Percentiles rank a stretch among this genome's conserved stretches.
These are phyloP conservation scores for Bucorvus abyssinicus DNA, from an alignment of 2,797 vertebrate species.

Conservation along the genomic window DNA sequence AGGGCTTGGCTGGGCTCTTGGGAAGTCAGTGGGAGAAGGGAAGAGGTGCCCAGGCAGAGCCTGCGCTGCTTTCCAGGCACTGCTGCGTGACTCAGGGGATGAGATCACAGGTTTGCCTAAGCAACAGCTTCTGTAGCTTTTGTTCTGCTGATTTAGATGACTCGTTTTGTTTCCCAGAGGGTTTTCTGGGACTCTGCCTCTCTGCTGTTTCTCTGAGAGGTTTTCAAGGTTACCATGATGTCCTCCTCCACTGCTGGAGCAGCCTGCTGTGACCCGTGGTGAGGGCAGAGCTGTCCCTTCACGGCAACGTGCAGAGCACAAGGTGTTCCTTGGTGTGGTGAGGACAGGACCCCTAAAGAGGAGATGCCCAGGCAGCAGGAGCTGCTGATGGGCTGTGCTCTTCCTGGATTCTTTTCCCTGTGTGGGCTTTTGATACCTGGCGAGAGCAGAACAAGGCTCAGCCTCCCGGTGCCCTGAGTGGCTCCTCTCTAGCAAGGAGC, in stretches of 20 bases:
- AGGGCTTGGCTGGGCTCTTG: background rate
- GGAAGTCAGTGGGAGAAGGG: background rate
- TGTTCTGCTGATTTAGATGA: background rate
- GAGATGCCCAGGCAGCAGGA: background rate
- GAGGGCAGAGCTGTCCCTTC: background rate
- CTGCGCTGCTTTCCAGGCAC: constrained; percentile 37
- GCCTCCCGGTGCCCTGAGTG: background rate
- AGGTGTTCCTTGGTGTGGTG: fast-evolving
- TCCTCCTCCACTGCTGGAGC: background rate
- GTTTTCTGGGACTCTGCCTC: background rate
- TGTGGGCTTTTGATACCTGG: background rate
- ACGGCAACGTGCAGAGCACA: background rate
- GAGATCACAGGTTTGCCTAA: background rate
- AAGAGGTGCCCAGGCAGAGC: background rate
- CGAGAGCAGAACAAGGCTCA: background rate
- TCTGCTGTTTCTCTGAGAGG: background rate
- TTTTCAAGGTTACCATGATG: background rate
- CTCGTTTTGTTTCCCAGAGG: background rate
- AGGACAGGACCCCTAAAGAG: background rate
- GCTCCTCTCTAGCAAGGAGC: background rate
- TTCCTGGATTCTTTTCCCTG: background rate
- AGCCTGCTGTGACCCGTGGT: fast-evolving
- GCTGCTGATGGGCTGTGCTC: background rate
- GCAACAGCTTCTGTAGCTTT: background rate
- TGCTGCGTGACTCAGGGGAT: constrained; percentile 1